These are phyloP conservation scores for Aegithalos caudatus DNA, from an alignment of 2,113 vertebrate species.

Conservation along the genomic window DNA sequence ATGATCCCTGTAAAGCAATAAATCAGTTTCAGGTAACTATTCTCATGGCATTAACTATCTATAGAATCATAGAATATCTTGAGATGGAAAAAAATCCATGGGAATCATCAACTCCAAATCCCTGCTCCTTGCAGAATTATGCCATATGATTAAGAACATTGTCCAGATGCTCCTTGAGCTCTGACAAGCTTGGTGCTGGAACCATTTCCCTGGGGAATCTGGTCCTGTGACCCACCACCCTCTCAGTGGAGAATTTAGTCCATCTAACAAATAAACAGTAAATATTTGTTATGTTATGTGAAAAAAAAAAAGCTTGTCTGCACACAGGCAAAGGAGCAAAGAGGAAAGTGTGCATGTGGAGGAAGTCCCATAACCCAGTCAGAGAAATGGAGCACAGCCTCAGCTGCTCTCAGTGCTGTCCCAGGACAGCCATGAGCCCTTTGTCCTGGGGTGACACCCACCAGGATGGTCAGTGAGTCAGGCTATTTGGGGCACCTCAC, in stretches of 20 bases:
- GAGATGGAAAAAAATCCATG: background rate
- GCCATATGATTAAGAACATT: background rate
- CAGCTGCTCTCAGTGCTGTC: rapidly evolving
- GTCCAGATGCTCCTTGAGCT: background rate
- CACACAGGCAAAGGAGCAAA: background rate
- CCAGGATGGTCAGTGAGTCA: background rate
- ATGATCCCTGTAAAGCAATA: conserved; percentile 77
- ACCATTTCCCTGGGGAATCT: background rate
- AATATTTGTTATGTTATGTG: background rate
- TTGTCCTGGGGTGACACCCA: background rate
- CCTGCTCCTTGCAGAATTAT: background rate
- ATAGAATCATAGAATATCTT: background rate
- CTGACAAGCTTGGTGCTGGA: background rate
- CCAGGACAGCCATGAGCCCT: background rate
- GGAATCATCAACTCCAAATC: background rate
- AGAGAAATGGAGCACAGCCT: background rate
- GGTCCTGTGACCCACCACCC: background rate
- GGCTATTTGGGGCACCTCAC: background rate
- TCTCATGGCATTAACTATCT: background rate
- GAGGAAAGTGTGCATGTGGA: background rate
- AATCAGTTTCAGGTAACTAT: background rate
- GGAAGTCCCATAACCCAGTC: background rate
- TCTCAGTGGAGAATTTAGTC: background rate
- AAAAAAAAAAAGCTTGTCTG: background rate
- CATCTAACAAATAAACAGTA: background rate